A percentile compares a stretch with the other conserved stretches of the same genome.
Evolutionary conservation across 2,113 vertebrate species (phyloP).

Genomic region (Penelope pileata): DNA sequence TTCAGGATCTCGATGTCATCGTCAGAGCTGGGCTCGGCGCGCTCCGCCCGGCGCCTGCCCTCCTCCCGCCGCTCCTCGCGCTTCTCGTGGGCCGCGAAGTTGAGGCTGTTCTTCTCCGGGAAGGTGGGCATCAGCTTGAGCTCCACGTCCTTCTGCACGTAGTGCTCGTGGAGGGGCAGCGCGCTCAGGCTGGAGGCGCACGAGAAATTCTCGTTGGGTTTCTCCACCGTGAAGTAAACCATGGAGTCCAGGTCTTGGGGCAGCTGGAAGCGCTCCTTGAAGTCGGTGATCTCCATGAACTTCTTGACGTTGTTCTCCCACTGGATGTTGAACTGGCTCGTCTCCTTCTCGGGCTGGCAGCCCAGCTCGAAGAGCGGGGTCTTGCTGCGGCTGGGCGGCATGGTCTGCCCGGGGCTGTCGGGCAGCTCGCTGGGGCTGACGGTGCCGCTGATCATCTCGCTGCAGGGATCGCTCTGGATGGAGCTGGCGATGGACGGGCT

Average conservation of each 20-base stretch:
- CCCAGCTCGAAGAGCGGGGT: conserved; percentile 88
- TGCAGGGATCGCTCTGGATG: conserved; percentile 97
- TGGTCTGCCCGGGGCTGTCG: conserved; percentile 96
- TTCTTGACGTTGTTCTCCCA: conserved; percentile 95
- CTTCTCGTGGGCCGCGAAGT: conserved; percentile 72
- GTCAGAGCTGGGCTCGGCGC: conserved; percentile 79
- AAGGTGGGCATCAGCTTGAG: conserved; percentile 90
- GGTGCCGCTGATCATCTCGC: conserved; percentile 94
- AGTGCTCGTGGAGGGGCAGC: conserved; percentile 93
- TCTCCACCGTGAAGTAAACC: conserved; percentile 97
- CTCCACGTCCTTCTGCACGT: conserved; percentile 95
- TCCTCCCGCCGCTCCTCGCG: conserved; percentile 81
- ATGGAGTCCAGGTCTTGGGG: conserved; percentile 93
- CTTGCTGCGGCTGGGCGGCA: conserved; percentile 97
- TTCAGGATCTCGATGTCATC: conserved; percentile 94
- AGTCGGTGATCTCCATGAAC: conserved; percentile 94
- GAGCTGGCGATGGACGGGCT: conserved; percentile 96
- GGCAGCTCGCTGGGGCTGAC: conserved; percentile 97
- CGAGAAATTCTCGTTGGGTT: conserved; percentile 96
- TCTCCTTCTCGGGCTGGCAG: conserved; percentile 78
- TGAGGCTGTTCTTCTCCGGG: conserved; percentile 81
- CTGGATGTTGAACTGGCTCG: conserved; percentile 84
- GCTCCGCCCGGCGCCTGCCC: conserved; percentile 67
- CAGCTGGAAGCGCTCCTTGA: conserved; percentile 93
- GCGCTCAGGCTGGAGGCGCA: conserved; percentile 97